These are phyloP conservation scores for Mormoops blainvillei DNA, from an alignment of 2,113 vertebrate genomes.

Conservation along the genomic window DNA sequence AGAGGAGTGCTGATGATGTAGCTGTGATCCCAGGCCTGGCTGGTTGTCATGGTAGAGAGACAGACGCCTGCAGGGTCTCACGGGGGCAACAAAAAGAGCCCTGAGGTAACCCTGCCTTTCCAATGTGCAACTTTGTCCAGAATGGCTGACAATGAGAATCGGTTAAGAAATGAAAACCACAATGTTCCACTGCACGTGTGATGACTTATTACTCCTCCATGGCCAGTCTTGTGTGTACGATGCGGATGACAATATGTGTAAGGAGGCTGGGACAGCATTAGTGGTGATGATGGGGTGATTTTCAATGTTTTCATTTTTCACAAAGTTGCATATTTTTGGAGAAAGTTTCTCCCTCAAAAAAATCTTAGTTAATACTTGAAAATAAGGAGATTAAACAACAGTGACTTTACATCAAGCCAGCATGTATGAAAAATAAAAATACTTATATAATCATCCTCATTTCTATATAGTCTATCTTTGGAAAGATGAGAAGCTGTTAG, in stretches of 20 bases:
- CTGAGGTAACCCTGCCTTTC: neutral
- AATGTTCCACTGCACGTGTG: neutral
- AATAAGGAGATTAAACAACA: neutral
- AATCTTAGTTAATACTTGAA: neutral
- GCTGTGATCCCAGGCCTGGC: neutral
- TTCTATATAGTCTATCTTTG: neutral
- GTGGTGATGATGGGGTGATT: neutral
- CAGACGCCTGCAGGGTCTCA: neutral
- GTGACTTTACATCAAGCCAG: neutral
- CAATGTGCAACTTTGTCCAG: neutral
- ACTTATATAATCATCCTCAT: neutral
- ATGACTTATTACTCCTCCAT: neutral
- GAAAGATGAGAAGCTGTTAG: neutral
- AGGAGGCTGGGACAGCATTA: neutral
- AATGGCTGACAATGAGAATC: neutral
- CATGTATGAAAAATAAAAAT: neutral
- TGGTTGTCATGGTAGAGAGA: neutral
- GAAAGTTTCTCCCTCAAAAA: neutral
- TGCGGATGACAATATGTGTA: neutral
- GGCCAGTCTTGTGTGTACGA: neutral
- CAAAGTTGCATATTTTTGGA: neutral
- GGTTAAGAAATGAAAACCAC: neutral
- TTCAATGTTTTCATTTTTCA: neutral
- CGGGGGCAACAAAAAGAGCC: neutral
- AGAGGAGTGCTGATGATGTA: neutral